Evolutionary conservation across 2,797 vertebrate species (phyloP).

Genomic region (Podarcis lilfordi): DNA sequence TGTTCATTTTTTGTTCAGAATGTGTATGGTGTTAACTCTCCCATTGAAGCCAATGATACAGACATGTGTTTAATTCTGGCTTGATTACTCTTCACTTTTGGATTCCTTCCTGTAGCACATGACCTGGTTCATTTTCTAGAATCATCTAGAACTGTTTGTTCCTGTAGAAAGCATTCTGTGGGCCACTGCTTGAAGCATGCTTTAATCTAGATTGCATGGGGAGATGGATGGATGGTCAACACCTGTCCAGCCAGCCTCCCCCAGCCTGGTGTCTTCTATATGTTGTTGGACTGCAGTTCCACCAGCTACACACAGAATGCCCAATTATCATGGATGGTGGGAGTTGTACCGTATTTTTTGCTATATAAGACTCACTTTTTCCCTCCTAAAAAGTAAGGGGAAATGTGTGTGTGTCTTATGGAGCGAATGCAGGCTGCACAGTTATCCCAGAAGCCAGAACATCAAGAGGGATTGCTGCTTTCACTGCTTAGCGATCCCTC

Average conservation of each 20-base stretch:
- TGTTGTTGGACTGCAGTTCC: too few species aligned
- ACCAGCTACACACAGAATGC: too few species aligned
- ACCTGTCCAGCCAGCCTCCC: background rate
- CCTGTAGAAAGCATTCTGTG: background rate
- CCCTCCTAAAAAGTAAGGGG: too few species aligned
- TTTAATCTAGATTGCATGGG: background rate
- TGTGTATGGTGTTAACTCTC: background rate
- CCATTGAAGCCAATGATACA: background rate
- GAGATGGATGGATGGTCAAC: too few species aligned
- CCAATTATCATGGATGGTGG: too few species aligned
- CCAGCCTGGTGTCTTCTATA: background rate
- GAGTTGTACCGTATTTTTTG: too few species aligned
- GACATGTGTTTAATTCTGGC: background rate
- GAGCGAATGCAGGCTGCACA: too few species aligned
- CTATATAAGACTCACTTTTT: too few species aligned
- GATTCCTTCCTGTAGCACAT: background rate
- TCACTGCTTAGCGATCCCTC: too few species aligned
- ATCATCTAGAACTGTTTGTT: background rate
- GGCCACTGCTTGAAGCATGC: background rate
- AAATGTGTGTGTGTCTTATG: too few species aligned
- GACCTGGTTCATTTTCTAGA: background rate
- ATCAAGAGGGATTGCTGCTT: too few species aligned
- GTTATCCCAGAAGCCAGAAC: too few species aligned
- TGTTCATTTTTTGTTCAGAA: constrained; percentile 40
- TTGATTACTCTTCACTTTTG: background rate